A percentile compares a stretch with the other conserved stretches of the same genome.
Conservation (phyloP, 2,888 invertebrate genomes). For the Ophion costatus region DNA sequence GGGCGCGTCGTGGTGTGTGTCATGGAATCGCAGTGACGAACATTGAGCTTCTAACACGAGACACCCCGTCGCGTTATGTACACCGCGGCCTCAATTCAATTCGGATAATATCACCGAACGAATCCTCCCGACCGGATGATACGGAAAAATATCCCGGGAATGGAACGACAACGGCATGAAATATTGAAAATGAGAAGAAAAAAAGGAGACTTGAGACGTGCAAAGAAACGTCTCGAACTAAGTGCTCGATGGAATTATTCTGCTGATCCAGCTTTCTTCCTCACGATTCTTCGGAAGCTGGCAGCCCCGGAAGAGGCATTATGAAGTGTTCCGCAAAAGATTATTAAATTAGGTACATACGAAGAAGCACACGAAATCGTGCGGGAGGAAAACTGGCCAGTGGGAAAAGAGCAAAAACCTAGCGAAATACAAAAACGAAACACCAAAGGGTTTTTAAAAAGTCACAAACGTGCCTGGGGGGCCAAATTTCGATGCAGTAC, state of each 20-base stretch:
- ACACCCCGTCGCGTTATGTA: too few species aligned
- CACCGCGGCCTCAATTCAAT: too few species aligned
- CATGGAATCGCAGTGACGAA: conserved; percentile 35
- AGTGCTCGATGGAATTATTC: conserved; percentile 41
- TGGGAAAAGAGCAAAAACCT: neutral
- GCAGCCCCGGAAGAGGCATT: conserved; percentile 1
- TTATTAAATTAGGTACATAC: conserved; percentile 62
- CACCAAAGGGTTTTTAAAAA: conserved; percentile 22
- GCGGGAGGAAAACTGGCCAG: conserved; percentile 33
- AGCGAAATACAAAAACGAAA: conserved; percentile 17
- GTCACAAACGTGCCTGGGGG: conserved; percentile 21
- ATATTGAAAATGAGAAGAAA: conserved; percentile 4
- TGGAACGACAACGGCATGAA: conserved; percentile 7
- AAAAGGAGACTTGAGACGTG: neutral
- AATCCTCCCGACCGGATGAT: conserved; percentile 27
- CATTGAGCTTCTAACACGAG: conserved; percentile 34
- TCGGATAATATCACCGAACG: conserved; percentile 31
- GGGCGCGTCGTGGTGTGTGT: conserved; percentile 42
- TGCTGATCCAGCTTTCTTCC: conserved; percentile 27
- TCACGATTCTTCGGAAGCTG: conserved; percentile 23
- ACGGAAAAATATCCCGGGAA: conserved; percentile 28
- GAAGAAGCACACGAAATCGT: conserved; percentile 56
- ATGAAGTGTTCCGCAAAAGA: conserved; percentile 58
- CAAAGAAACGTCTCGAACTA: conserved; percentile 24
- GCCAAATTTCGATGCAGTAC: conserved; percentile 12